Evolutionary conservation across 2,888 invertebrate species (phyloP).

Genomic region (Cybosia mesomella): DNA sequence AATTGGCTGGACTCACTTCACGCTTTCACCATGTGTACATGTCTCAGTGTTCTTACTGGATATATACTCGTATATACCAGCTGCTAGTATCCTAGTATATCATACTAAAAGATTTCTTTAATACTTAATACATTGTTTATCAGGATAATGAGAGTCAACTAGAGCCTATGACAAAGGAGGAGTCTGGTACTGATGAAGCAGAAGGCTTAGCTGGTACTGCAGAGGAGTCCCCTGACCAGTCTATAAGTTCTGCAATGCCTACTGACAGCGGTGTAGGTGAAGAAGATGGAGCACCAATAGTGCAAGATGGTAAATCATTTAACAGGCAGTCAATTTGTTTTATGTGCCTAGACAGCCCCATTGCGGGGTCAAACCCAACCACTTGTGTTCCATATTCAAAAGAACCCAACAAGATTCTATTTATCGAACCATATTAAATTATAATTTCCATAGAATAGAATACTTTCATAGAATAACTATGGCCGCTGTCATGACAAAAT

Average conservation of each 20-base stretch:
- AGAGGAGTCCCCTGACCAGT: constrained; percentile 84
- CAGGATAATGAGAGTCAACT: constrained; percentile 74
- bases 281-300: constrained; percentile 74
- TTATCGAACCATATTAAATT: too few species aligned
- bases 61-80: too few species aligned
- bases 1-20: too few species aligned
- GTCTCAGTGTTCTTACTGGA: too few species aligned
- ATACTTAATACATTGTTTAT: constrained; percentile 3
- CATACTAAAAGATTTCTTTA: neutral
- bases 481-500: too few species aligned
- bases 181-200: constrained; percentile 67
- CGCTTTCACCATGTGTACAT: too few species aligned
- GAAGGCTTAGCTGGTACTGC: constrained; percentile 69
- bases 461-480: too few species aligned
- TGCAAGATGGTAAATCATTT: constrained; percentile 73
- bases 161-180: constrained; percentile 76
- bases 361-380: too few species aligned
- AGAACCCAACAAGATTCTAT: too few species aligned
- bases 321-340: neutral
- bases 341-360: neutral
- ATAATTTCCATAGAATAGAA: too few species aligned
- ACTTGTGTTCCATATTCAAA: neutral
- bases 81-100: too few species aligned
- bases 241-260: constrained; percentile 82
- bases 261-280: constrained; percentile 75